Evolutionary conservation across 2,888 invertebrate genomes (phyloP), one percentile per base, ranked within the genome.

Genomic region (Hypena proboscidalis): DNA sequence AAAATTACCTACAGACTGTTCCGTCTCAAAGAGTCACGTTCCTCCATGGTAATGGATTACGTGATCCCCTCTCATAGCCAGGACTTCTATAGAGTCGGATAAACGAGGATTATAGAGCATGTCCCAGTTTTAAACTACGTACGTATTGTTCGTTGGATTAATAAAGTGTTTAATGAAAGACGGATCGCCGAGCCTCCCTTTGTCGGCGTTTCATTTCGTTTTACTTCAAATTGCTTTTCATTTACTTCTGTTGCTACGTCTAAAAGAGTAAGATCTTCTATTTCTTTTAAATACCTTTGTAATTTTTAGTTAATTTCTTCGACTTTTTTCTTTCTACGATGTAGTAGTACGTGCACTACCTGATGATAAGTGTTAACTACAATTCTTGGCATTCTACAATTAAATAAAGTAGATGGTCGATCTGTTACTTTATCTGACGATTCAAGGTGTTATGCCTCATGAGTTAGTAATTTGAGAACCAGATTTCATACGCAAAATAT

Each of bases 1-100:
- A 80, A 77, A 80, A 80, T 80, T 77, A 76, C 69, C 64, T 67
- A 51, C 67, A 61, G 62, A 60, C 58, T 55, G 63, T 59, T 55
- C 58, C 51, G 46, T 48, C 54, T 58, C 67, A 69, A 73, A 74
- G 70, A 76, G 79, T 75, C 82, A 83, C 83, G 83, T 73, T 66
- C 73, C 48, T 45, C 64, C 70, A 69, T 77, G 65, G 79, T 85
- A 85, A 85, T 86, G 85, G 84, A 82, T 83, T 86, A 85, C 86
- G 86, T 86, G 86, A 76, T 70, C 71, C 58, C 55, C 60, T 64
- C 60, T 64, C 61, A 57, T 48, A 57, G 58, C 52, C n/a, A 47
- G 34, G 48, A 59, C 49, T 57, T 58, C 65, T 63, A 58, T 58
- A 56, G 58, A 59, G 29, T 55, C 48, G 33, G 57, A 40, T 60